Conservation (phyloP, 2,888 invertebrate genomes). For the Theristus sp. region DNA sequence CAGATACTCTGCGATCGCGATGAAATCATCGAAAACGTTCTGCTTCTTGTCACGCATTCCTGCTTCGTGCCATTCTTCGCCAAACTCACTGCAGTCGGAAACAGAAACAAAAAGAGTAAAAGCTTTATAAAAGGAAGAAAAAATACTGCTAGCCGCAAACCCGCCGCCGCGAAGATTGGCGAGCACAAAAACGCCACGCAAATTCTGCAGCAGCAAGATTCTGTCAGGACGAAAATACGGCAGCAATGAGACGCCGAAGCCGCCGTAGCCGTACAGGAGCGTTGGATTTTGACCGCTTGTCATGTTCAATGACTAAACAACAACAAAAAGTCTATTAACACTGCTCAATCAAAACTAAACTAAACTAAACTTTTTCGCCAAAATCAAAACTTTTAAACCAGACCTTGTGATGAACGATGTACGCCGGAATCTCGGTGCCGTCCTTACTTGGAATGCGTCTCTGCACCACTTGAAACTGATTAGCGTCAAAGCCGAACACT, state of each 20-base stretch:
- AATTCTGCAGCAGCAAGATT: conserved; percentile 67
- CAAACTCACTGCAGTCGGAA: conserved; percentile 57
- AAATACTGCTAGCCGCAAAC: conserved; percentile 37
- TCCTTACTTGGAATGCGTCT: conserved; percentile 81
- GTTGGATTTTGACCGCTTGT: conserved; percentile 60
- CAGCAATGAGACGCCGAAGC: conserved; percentile 77
- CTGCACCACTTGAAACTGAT: conserved; percentile 62
- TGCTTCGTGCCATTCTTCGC: conserved; percentile 79
- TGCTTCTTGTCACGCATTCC: conserved; percentile 79
- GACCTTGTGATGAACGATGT: conserved; percentile 44
- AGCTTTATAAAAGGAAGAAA: background rate
- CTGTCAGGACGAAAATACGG: conserved; percentile 72
- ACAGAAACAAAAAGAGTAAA: background rate
- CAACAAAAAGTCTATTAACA: background rate
- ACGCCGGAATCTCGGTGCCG: conserved; percentile 85
- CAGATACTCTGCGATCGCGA: conserved; percentile 70
- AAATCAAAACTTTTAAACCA: background rate
- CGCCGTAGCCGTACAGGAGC: conserved; percentile 84
- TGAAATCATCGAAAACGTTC: conserved; percentile 92
- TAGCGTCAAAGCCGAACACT: conserved; percentile 59
- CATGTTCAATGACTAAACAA: conserved; percentile 41
- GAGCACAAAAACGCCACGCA: conserved; percentile 68
- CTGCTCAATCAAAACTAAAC: too few species aligned
- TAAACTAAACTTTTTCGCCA: too few species aligned
- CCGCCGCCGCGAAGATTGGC: conserved; percentile 92